A percentile compares a stretch with the other conserved stretches of the same genome.
phyloP scores from a whole-genome alignment of 2,797 vertebrate species.

The Acomys russatus region DNA sequence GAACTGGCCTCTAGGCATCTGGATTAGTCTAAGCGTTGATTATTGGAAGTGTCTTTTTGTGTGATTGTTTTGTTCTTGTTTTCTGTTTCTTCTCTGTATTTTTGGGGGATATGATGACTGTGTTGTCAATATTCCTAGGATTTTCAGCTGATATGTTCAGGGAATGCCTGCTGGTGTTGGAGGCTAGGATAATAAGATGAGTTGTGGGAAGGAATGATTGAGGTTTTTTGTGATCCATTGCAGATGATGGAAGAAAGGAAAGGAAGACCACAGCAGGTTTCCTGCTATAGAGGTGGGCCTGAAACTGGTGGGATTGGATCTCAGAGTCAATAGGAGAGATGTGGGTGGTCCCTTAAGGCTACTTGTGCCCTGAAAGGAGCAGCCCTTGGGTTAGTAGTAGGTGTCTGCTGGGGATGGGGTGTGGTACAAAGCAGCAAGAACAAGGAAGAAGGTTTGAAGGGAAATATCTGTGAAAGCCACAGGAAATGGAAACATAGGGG shows the following conservation, averaged over 20 bases:
- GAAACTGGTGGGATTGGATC: not conserved
- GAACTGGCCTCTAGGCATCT: too few relatives aligned
- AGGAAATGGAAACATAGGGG: not conserved
- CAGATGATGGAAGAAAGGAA: not conserved
- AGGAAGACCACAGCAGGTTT: not conserved
- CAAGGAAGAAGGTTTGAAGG: not conserved
- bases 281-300: not conserved
- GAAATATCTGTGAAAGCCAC: not conserved
- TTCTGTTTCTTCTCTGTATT: not conserved
- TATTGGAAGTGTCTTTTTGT: not conserved
- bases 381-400: not conserved
- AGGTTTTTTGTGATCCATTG: not conserved
- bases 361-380: not conserved
- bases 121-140: not conserved
- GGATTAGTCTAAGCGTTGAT: too few relatives aligned
- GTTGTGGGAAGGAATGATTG: not conserved
- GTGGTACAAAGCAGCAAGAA: not conserved
- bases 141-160: not conserved
- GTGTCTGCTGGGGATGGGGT: not conserved
- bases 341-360: not conserved
- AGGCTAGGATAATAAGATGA: not conserved
- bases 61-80: not conserved
- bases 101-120: not conserved
- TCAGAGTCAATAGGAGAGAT: not conserved
- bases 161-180: not conserved